Evolutionary conservation across 2,113 vertebrate species (phyloP), one percentile per base, ranked within the genome.

Genomic region (Puffinus mauretanicus): DNA sequence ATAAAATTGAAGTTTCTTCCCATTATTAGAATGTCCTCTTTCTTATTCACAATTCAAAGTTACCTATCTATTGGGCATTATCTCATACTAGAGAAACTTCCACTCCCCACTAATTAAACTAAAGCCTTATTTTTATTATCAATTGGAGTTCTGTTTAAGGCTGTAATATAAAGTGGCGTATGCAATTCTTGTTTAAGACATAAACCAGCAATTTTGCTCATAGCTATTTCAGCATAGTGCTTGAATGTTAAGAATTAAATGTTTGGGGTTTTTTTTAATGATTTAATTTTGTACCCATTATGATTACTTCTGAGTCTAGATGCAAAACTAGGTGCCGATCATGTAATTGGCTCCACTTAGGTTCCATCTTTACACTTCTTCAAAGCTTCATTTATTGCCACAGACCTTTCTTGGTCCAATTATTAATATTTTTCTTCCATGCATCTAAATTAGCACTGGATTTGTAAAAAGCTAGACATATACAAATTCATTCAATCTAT

Each of bases 1-100:
- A 73, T 96, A 88, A 92, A 97, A 89, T 16, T 93, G 46, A 96
- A 96, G 60, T 92, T 96, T 97, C 49, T 64, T 92, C 42, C 51
- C 62, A 66, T 92, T 92, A 54, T 80, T 83, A 81, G 51, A 88
- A 92, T 86, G 16, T 36, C 46, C 18, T 71, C 52, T 81, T 80
- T 55, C 24, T 20, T 70, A 61, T 51, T 92, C 70, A 60, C 9
- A 47, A 32, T 80, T 93, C 51, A 61, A 62, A 58, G 42, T 55
- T 57, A 15, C 40, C 17, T 62, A 19, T 70, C 11, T 88, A 6
- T 49, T 77, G 34, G 38, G 11, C 67, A 61, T 67, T 67, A 36
- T 36, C 40, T 92, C 51, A 65, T 49, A 52, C 17, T 46, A 64
- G 40, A 55, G 73, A 54, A 83, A 61, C 13, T 87, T 90, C 38